Evolutionary conservation across 2,113 vertebrate genomes (phyloP).

Genomic region (Peromyscus californicus): DNA sequence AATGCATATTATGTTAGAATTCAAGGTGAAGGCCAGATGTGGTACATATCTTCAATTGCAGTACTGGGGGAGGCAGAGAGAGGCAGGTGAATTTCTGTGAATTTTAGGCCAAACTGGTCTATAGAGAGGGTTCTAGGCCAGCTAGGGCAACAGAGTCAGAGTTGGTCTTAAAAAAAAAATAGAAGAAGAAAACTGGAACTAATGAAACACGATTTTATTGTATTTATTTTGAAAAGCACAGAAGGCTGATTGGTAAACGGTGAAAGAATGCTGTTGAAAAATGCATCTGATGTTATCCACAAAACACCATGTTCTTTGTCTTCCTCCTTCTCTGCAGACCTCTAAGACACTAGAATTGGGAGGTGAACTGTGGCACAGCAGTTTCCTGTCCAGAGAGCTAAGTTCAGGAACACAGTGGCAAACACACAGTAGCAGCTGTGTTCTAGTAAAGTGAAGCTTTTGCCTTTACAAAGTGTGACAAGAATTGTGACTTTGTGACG

Average conservation of each 20-base stretch:
- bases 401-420: not conserved
- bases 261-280: not conserved
- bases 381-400: not conserved
- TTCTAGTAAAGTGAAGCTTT: not conserved
- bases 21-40: not conserved
- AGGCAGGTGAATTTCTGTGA: not conserved
- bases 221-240: slow-evolving; percentile 35
- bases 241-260: not conserved
- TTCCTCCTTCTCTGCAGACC: not conserved
- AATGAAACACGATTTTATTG: not conserved
- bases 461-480: not conserved
- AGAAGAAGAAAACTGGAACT: not conserved
- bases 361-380: too few species aligned
- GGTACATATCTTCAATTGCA: not conserved
- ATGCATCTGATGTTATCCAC: not conserved
- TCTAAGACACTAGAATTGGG: not conserved
- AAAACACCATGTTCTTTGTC: not conserved
- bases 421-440: not conserved
- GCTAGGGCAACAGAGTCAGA: not conserved
- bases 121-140: not conserved
- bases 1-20: not conserved
- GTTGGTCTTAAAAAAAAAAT: too few species aligned
- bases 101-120: not conserved
- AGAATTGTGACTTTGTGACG: not conserved
- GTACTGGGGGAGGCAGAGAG: not conserved